Percentiles rank a stretch among this genome's conserved stretches.
phyloP scores from a whole-genome alignment of 2,113 vertebrate genomes.

The Brachirus orientalis region DNA sequence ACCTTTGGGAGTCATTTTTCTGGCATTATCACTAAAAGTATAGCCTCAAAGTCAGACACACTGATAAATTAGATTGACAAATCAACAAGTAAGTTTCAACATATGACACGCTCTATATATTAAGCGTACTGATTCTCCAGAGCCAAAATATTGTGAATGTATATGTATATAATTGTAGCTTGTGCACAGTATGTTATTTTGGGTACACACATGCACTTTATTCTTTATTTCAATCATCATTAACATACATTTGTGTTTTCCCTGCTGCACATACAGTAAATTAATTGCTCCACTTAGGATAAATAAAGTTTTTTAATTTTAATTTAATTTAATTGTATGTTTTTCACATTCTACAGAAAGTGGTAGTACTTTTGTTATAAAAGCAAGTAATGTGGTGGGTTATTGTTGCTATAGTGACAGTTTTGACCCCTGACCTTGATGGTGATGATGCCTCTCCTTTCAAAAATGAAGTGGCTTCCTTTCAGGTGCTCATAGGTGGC shows the following conservation, averaged over 20 bases:
- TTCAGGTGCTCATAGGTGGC: constrained; percentile 82
- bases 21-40: constrained; percentile 34
- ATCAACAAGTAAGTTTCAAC: constrained; percentile 36
- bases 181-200: background rate
- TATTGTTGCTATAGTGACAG: constrained; percentile 13
- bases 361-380: background rate
- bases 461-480: constrained; percentile 83
- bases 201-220: background rate
- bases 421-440: constrained; percentile 75
- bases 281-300: background rate
- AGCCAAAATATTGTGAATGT: constrained; percentile 42
- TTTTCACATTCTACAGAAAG: constrained; percentile 6
- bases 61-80: constrained; percentile 44
- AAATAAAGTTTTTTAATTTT: background rate
- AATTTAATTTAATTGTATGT: background rate
- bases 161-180: too few relatives aligned
- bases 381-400: background rate
- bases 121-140: constrained; percentile 32
- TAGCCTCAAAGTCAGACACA: constrained; percentile 27
- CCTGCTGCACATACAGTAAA: background rate
- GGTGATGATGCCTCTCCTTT: constrained; percentile 79
- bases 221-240: background rate
- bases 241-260: background rate
- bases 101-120: constrained; percentile 31
- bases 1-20: constrained; percentile 43